Base-by-base conservation (phyloP, 2,113 vertebrate species). In the Clinocottus analis region DNA sequence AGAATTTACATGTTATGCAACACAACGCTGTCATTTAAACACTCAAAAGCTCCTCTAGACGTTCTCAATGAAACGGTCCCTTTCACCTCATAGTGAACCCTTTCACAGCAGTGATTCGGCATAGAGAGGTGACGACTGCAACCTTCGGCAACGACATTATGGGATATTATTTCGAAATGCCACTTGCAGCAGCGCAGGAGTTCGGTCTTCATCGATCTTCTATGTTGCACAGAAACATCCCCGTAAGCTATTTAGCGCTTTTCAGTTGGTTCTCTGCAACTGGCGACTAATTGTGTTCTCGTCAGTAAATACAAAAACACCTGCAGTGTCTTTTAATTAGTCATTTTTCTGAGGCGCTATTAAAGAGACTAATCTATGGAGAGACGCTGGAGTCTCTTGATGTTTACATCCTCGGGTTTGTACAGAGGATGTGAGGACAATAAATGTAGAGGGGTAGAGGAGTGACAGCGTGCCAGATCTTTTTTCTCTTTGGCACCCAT, bases 321-420 rank as follows among this genome's bases (percentile, higher is more conserved):
- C 81, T 86, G 75, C 80, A 82, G 82, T 61, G 16, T 25, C 83
- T 85, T 80, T 85, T 87, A 89, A 89, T 84, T 79, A 79, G 82
- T 63, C 59, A 41, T 61, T 23, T 81, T 75, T 73, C 81, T n/a
- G 68, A 66, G 55, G 47, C 71, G 1, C 43, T 35, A 60, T 64
- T 77, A 70, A 58, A 74, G 59, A 72, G 56, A 58, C 31, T 29
- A 37, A 71, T 77, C 79, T 67, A 9, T 16, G 13, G 68, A 78
- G 85, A 76, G 74, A 68, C 5, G 37, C 55, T 19, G 39, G 3
- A n/a, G 83, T 55, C 77, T 77, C 82, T 59, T 78, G 69, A 56
- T 78, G 78, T 84, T 63, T 41, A 21, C 64, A 35, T 72, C 37
- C 47, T 68, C 45, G 70, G 70, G n/a, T 74, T 62, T n/a, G 11